A percentile compares a stretch with the other conserved stretches of the same genome.
phyloP scores from a whole-genome alignment of 2,888 invertebrate genomes.

The Tipula vernalis region DNA sequence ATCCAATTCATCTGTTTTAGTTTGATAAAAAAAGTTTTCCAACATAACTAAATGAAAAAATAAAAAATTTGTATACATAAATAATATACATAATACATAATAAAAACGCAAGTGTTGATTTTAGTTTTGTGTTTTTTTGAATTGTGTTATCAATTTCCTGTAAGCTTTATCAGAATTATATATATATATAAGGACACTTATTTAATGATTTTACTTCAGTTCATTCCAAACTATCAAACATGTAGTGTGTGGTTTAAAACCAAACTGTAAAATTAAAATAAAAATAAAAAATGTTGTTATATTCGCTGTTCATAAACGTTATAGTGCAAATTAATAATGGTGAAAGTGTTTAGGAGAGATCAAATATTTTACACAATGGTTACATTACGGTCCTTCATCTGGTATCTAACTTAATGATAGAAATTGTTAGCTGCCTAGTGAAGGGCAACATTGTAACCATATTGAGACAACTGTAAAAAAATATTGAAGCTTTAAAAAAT shows the following conservation, averaged over 20 bases:
- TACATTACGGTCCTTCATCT: constrained; percentile 10
- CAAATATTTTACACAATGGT: neutral
- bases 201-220: neutral
- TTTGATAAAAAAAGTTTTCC: neutral
- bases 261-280: too few relatives aligned
- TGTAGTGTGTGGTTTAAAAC: neutral
- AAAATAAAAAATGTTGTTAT: neutral
- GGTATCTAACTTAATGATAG: constrained; percentile 4
- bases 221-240: neutral
- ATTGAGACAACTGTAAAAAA: neutral
- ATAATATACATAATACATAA: neutral
- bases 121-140: neutral
- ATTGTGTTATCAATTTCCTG: constrained; percentile 8
- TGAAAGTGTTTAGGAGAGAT: neutral
- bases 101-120: constrained; percentile 8
- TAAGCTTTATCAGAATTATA: constrained; percentile 8
- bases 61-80: neutral
- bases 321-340: neutral
- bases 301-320: neutral
- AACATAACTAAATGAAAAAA: neutral
- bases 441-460: constrained; percentile 5
- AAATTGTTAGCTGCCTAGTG: constrained; percentile 10
- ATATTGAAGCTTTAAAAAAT: neutral
- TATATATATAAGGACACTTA: constrained; percentile 7
- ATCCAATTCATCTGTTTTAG: constrained; percentile 7